Conservation (phyloP, 2,888 invertebrate genomes). For the Drosophila neotestacea region DNA sequence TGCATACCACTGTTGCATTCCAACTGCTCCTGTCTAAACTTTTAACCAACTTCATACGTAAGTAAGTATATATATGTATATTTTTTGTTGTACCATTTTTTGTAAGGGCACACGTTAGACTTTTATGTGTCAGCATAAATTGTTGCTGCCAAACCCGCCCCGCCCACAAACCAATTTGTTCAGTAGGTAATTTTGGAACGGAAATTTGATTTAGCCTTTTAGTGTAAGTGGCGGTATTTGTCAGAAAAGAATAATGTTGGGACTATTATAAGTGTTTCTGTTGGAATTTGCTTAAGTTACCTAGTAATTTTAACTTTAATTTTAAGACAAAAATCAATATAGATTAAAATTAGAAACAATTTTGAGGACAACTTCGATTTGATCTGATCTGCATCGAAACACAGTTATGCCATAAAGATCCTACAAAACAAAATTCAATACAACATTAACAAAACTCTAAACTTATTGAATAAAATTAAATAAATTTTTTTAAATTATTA, state of each 20-base stretch:
- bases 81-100: neutral
- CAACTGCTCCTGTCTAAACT: slow-evolving; percentile 42
- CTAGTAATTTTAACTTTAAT: too few species aligned
- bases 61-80: neutral
- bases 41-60: slow-evolving; percentile 37
- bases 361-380: too few species aligned
- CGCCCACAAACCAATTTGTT: slow-evolving; percentile 40
- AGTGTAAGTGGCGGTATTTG: neutral
- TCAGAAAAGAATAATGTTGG: neutral
- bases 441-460: too few species aligned
- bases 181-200: slow-evolving; percentile 41
- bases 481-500: too few species aligned
- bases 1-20: slow-evolving; percentile 28
- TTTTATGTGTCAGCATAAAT: slow-evolving; percentile 65
- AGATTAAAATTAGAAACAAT: too few species aligned
- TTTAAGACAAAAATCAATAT: too few species aligned
- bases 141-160: slow-evolving; percentile 26
- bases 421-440: too few species aligned
- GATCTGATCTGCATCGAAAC: too few species aligned
- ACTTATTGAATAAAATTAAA: too few species aligned
- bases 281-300: neutral
- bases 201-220: slow-evolving; percentile 50
- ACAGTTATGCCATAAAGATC: too few species aligned
- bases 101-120: slow-evolving; percentile 17
- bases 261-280: neutral